Base-by-base conservation (phyloP, 1,140 invertebrate genomes). In the Phortica variegata region DNA sequence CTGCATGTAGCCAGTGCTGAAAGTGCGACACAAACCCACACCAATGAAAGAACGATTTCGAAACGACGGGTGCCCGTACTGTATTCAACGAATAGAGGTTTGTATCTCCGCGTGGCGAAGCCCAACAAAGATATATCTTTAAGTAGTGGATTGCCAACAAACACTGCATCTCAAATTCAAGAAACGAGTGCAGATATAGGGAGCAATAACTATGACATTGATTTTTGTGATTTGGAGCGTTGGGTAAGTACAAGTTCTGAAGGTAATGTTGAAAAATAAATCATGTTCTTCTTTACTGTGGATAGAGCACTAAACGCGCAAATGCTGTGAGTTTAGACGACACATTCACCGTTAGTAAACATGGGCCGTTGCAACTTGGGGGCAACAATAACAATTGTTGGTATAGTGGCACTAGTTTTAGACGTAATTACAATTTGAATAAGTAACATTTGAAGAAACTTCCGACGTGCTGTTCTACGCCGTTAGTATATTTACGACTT, bases 181-280 rank as follows among this genome's bases (percentile, higher is more conserved):
- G 33, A 23, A 15, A 6, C 2, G 1, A 8, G 33, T 29, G 46
- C 18, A 0, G 58, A 63, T n/a, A n/a, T 12, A 13, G 23, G 7
- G 17, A n/a, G 7, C 21, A 15, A 20, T 19, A 53, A 41, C 18
- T 63, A 73, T 29, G 63, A 59, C 40, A 69, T 72, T 16, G 54
- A 44, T 31, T 73, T 73, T 38, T 73, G 69, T 54, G 69, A 73
- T 53, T 43, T 73, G 34, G 69, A 73, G 43, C 61, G 69, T 16
- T 73, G 69, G 69, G 69, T 73, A n/a, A 54, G 68, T 57, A 15
- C 3, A n/a, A n/a, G n/a, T n/a, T n/a, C n/a, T n/a, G n/a, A n/a
- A n/a, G n/a, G n/a, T n/a, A n/a, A n/a, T n/a, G 9, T 21, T 15
- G 1, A 17, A 1, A 3, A 8, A 20, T n/a, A 10, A 15, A 26